These are phyloP conservation scores for Brachionus sp. DNA, from an alignment of 1,140 invertebrate genomes.

Conservation along the genomic window DNA sequence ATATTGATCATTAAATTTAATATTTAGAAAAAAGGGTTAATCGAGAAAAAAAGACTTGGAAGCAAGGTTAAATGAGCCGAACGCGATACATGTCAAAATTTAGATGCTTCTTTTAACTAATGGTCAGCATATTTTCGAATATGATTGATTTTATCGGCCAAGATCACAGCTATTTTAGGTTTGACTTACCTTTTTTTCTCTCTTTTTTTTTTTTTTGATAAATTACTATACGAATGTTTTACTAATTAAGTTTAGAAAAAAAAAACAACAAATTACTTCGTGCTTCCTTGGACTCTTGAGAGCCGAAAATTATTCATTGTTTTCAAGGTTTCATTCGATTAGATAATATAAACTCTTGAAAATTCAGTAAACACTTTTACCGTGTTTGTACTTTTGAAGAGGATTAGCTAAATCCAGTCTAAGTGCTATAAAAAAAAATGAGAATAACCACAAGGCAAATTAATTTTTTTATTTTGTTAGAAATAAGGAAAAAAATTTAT, in stretches of 20 bases:
- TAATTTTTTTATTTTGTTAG: neutral
- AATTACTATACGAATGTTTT: neutral
- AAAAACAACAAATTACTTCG: neutral
- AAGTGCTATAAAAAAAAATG: neutral
- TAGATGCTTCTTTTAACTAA: neutral
- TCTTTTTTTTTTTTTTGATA: neutral
- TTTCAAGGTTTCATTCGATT: conserved; percentile 21
- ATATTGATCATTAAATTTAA: neutral
- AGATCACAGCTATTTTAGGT: neutral
- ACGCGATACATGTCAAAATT: neutral
- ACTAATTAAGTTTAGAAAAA: conserved; percentile 13
- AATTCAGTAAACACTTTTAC: neutral
- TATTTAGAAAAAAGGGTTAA: neutral
- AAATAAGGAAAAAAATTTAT: neutral
- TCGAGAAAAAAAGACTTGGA: conserved; percentile 25
- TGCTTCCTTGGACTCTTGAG: neutral
- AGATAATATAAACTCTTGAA: conserved; percentile 14
- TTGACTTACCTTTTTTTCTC: conserved; percentile 23
- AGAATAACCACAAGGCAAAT: neutral
- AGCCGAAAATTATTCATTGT: conserved; percentile 5
- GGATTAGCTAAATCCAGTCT: conserved; percentile 12
- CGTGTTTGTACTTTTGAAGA: conserved; percentile 2
- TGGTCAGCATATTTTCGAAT: conserved; percentile 5
- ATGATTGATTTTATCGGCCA: conserved; percentile 24
- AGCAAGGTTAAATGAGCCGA: conserved; percentile 40